phyloP scores from a whole-genome alignment of 2,113 vertebrate species.

The Oceanites oceanicus region DNA sequence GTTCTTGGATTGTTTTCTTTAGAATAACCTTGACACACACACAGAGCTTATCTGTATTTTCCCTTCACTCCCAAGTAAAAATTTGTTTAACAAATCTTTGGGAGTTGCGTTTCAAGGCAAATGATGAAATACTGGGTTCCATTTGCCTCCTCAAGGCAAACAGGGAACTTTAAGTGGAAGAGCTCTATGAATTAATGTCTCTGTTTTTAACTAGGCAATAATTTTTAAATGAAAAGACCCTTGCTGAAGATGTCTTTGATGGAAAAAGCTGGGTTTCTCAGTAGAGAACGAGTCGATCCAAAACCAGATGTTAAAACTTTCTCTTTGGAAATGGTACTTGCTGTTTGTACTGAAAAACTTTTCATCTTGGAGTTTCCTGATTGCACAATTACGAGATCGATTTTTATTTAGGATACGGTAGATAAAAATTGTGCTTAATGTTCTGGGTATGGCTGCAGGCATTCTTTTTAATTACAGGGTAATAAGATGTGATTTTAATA shows the following conservation, averaged over 20 bases:
- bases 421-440: neutral
- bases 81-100: neutral
- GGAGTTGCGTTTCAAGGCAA: neutral
- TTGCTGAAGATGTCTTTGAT: neutral
- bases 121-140: neutral
- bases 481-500: neutral
- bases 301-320: neutral
- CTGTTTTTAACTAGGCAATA: neutral
- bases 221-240: neutral
- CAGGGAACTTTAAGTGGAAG: neutral
- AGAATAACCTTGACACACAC: neutral
- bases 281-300: neutral
- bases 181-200: neutral
- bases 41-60: neutral
- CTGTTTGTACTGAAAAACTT: neutral
- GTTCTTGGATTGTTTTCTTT: neutral
- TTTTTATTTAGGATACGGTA: neutral
- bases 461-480: neutral
- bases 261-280: neutral
- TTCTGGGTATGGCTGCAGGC: neutral
- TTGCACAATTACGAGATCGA: neutral
- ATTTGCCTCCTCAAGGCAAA: neutral
- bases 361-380: neutral
- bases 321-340: neutral
- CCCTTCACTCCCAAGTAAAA: neutral